A percentile compares a stretch with the other conserved stretches of the same genome.
Conservation (phyloP, 2,797 vertebrate species). For the Aeoliscus strigatus region DNA sequence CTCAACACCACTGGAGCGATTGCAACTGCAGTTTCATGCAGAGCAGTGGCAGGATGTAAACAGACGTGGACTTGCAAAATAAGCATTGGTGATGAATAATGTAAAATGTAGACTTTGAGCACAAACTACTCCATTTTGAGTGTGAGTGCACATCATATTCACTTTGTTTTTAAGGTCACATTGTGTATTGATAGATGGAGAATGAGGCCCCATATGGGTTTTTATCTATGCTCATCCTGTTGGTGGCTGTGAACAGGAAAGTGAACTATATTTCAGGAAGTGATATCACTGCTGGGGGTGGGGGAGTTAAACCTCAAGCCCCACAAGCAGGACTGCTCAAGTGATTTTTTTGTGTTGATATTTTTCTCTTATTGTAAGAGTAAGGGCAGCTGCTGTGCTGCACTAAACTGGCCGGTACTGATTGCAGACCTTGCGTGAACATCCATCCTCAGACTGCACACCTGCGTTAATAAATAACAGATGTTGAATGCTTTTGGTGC, state of each 20-base stretch:
- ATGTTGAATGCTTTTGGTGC: conserved; percentile 43
- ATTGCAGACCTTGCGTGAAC: neutral
- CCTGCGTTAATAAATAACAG: too few relatives aligned
- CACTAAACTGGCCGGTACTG: neutral
- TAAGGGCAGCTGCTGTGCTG: neutral
- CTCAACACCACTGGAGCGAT: conserved; percentile 18
- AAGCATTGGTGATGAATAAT: too few relatives aligned
- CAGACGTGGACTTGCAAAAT: neutral
- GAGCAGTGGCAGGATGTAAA: conserved; percentile 24
- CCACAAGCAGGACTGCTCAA: neutral
- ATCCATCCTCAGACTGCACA: too few relatives aligned
- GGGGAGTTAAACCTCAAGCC: conserved; percentile 34
- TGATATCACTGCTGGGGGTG: conserved; percentile 36
- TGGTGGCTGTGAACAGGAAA: conserved; percentile 48
- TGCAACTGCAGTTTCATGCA: conserved; percentile 19
- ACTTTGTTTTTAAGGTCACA: neutral
- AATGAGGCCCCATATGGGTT: conserved; percentile 4
- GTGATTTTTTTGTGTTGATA: conserved; percentile 3
- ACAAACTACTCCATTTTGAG: too few relatives aligned
- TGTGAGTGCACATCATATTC: too few relatives aligned
- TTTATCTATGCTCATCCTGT: conserved; percentile 34
- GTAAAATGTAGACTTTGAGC: too few relatives aligned
- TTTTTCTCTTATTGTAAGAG: neutral
- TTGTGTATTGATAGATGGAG: neutral
- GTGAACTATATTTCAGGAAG: conserved; percentile 51